A percentile compares a stretch with the other conserved stretches of the same genome.
phyloP scores from a whole-genome alignment of 2,797 vertebrate genomes.

The Lepilemur septentrionalis region DNA sequence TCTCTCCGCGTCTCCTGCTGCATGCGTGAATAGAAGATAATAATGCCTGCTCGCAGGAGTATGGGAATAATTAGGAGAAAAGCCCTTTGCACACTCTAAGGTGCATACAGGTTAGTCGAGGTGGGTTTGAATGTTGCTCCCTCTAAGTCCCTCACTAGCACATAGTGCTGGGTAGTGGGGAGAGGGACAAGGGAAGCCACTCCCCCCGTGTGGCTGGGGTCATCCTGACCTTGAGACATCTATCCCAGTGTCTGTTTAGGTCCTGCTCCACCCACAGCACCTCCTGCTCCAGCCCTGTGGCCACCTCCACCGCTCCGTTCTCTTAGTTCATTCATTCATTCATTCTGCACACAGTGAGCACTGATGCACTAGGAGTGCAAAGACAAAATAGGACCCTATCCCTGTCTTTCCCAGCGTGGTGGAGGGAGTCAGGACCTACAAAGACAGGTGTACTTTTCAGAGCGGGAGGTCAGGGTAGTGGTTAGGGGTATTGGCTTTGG shows the following conservation, averaged over 20 bases:
- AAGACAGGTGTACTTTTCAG: background rate
- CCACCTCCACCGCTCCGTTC: too few relatives aligned
- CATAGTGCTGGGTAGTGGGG: background rate
- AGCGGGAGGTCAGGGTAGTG: background rate
- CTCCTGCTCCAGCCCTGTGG: too few relatives aligned
- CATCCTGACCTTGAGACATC: background rate
- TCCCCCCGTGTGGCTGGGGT: background rate
- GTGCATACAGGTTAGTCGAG: background rate
- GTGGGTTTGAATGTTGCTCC: background rate
- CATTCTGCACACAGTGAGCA: too few relatives aligned
- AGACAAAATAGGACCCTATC: too few relatives aligned
- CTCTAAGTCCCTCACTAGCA: background rate
- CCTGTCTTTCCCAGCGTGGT: too few relatives aligned
- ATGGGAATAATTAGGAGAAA: background rate
- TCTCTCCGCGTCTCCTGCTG: background rate
- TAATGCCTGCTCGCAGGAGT: background rate
- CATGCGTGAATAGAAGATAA: background rate
- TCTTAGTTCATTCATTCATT: too few relatives aligned
- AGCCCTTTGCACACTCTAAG: background rate
- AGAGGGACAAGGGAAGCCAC: background rate
- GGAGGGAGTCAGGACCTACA: too few relatives aligned
- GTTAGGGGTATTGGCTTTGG: background rate
- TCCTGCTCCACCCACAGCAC: background rate
- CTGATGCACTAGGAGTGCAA: too few relatives aligned
- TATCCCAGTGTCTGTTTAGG: background rate